Base-by-base conservation (phyloP, 2,888 invertebrate species). In the Callyntrura guangdongensis region DNA sequence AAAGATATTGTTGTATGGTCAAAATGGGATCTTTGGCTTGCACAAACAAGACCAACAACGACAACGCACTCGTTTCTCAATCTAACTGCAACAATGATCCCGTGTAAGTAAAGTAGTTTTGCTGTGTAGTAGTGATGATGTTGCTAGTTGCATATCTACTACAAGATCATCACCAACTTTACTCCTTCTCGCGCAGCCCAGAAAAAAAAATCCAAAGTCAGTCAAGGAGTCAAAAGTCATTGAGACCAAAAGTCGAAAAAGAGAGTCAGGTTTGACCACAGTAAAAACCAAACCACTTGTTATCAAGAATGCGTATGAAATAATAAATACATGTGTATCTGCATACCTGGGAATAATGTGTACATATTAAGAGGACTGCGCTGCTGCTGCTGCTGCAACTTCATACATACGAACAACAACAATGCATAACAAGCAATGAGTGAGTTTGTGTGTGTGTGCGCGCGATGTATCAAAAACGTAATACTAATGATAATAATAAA, bases 151-250 rank as follows among this genome's bases (percentile, higher is more conserved):
- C 59, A 59, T 59, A 36, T 81, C 81, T 81, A 59, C 81, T 36
- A 81, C 64, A 64, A 45, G 56, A 36, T 74, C 86, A 86, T 59
- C 86, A 86, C 69, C 64, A 36, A 9, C n/a, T 45, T 79, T 59
- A 59, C 79, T 53, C 59, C 81, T 59, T 81, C 81, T 81, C 17
- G 12, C 85, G 12, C 85, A 74, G 64, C 86, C 86, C 77, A 84
- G 79, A 85, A 89, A 89, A 85, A 89, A 89, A 87, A 90, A 90
- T 56, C 61, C 81, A 36, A 86, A 90, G 85, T 90, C 90, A 90
- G 90, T 90, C 90, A 90, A 74, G 90, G 90, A 90, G 90, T 90
- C 90, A 90, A 90, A 90, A 90, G 90, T 90, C 90, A 90, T 86
- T 86, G 85, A 90, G 90, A 90, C 82, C 81, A 36, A 72, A 67